These are phyloP conservation scores for Struthidea cinerea DNA, from an alignment of 2,113 vertebrate species.

Conservation along the genomic window DNA sequence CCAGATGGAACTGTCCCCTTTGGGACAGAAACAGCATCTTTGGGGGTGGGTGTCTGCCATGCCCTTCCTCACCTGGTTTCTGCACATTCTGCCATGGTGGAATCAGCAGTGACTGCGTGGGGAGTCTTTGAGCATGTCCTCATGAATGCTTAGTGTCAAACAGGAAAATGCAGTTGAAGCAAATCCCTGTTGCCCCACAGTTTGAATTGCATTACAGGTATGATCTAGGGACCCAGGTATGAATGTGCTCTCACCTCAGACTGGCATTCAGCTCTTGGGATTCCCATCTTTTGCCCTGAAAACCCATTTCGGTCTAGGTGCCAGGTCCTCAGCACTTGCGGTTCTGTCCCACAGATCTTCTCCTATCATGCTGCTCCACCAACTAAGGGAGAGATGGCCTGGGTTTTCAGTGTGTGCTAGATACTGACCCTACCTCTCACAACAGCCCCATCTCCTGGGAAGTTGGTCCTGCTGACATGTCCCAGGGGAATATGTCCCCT, in stretches of 20 bases:
- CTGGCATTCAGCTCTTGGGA: background rate
- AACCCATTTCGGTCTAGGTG: background rate
- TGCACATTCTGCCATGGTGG: background rate
- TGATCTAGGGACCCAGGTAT: background rate
- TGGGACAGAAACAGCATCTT: background rate
- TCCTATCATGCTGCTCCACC: fast-evolving
- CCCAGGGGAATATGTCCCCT: background rate
- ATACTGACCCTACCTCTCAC: background rate
- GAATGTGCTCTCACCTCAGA: background rate
- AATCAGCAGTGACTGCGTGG: background rate
- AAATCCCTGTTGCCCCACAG: background rate
- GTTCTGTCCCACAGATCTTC: background rate
- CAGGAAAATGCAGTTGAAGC: background rate
- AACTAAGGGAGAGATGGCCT: background rate
- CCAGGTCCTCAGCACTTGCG: background rate
- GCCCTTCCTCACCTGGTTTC: background rate
- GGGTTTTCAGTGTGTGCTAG: background rate
- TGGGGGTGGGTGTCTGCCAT: background rate
- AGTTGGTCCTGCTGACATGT: background rate
- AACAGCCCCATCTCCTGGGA: background rate
- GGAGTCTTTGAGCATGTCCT: background rate
- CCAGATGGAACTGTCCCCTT: fast-evolving
- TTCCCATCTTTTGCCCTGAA: background rate
- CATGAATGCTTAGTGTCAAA: background rate
- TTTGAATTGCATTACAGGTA: background rate